Evolutionary conservation across 1,140 invertebrate species (phyloP), one percentile per base, ranked within the genome.

Genomic region (Adelges cooleyi): DNA sequence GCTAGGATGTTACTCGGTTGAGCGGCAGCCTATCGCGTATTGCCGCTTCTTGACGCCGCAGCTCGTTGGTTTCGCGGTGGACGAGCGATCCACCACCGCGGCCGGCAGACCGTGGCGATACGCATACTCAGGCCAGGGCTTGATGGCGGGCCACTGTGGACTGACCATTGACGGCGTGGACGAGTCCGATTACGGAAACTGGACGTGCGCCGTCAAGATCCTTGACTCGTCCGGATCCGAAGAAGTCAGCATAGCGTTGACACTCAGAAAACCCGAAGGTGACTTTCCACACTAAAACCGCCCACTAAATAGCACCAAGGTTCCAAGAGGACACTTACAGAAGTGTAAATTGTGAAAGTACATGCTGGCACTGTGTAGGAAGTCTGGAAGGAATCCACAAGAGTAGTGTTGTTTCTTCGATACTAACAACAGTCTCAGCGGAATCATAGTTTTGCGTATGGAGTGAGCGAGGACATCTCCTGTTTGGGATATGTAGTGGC

Each of bases 261-360:
- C 20, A 6, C 18, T 62, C n/a, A 46, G 56, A 13, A 62, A 48
- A 48, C 56, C 56, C 25, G 56, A 62, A 46, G 56, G 56, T 62
- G 23, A 23, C 3, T 1, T 40, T 6, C 29, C 15, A n/a, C 51
- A 3, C 18, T 6, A 38, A 38, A 13, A 38, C 6, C 36, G 6
- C 36, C 36, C 36, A 13, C 6, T 6, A 8, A 38, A 8, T 6
- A 13, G 36, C 36, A 38, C 6, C 36, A n/a, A n/a, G n/a, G n/a
- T n/a, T n/a, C n/a, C n/a, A n/a, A n/a, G n/a, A n/a, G n/a, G n/a
- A n/a, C n/a, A n/a, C n/a, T n/a, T n/a, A n/a, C n/a, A n/a, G n/a
- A n/a, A n/a, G n/a, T n/a, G n/a, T n/a, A n/a, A n/a, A n/a, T n/a
- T n/a, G n/a, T n/a, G n/a, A n/a, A n/a, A n/a, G n/a, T n/a, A n/a